Evolutionary conservation across 2,888 invertebrate species (phyloP), one percentile per base, ranked within the genome.

Genomic region (Diaphora mendica): DNA sequence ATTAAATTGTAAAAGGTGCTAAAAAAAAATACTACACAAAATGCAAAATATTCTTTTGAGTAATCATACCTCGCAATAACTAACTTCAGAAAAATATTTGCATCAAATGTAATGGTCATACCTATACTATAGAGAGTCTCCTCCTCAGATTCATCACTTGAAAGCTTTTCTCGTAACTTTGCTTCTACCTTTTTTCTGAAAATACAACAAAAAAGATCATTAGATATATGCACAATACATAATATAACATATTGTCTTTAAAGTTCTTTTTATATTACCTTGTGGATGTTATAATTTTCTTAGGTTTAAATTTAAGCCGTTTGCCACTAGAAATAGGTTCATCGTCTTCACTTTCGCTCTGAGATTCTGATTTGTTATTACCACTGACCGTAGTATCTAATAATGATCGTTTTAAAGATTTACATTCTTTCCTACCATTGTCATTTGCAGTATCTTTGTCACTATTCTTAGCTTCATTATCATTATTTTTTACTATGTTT

Each of bases 141-240:
- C 76, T 95, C 95, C 81, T 95, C 95, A 77, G 95, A 95, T 89
- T 96, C 96, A 77, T 95, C 93, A 87, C 94, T 96, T 77, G 96
- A 94, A 87, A 96, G 92, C 79, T 95, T 95, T 76, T 95, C 92
- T 84, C 95, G 91, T 73, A 91, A 87, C 86, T 96, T 96, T 35
- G 96, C 96, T 92, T 97, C 96, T 9, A 96, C 90, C 86, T 96
- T 96, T 93, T 96, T 96, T 79, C 96, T 96, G 90, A 70, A 69
- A 59, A 69, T 26, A 42, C 0, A 17, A 62, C 62, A 48, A 20
- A 39, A 65, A 33, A 35, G 9, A 44, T 20, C 17, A 67, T 26
- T 42, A 4, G n/a, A 67, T 30, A 1, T 44, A 3, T n/a, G n/a
- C 26, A 26, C 15, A 42, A 44, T 15, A 44, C 44, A 44, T 44